phyloP scores from a whole-genome alignment of 2,113 vertebrate species.

The Rhineura floridana region DNA sequence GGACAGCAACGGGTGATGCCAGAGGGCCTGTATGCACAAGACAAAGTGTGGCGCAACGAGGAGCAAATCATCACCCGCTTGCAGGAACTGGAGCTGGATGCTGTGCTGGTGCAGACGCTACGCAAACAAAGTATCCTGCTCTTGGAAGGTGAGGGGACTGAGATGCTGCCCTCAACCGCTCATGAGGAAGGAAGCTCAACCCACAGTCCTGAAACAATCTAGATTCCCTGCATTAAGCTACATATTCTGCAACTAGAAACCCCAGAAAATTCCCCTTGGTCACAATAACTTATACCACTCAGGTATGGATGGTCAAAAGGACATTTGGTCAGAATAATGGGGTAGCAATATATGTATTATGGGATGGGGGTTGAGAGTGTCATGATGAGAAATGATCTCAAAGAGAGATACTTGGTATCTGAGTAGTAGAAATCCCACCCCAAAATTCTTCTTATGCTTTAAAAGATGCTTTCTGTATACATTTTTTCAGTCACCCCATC shows the following conservation, averaged over 20 bases:
- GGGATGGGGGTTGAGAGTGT: neutral
- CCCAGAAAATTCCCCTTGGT: neutral
- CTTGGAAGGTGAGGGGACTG: slow-evolving; percentile 86
- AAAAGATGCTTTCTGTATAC: neutral
- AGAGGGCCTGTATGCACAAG: slow-evolving; percentile 95
- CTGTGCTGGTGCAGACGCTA: slow-evolving; percentile 89
- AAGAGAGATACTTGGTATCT: neutral
- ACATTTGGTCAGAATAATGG: neutral
- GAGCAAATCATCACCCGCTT: slow-evolving; percentile 94
- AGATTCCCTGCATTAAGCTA: neutral
- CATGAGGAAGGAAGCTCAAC: neutral
- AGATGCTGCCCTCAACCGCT: neutral
- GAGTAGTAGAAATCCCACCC: neutral
- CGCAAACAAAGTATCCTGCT: slow-evolving; percentile 92
- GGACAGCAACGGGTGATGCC: slow-evolving; percentile 98
- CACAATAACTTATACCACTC: neutral
- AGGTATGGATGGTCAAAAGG: neutral
- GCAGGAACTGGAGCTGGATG: slow-evolving; percentile 93
- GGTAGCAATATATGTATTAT: neutral
- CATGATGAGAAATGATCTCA: neutral
- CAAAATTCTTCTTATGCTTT: neutral
- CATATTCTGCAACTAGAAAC: neutral
- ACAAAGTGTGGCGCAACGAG: slow-evolving; percentile 97
- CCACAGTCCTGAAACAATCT: neutral
- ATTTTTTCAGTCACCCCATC: no score